Evolutionary conservation across 2,888 invertebrate genomes (phyloP), one percentile per base, ranked within the genome.

Genomic region (Cryptosula pallasiana): DNA sequence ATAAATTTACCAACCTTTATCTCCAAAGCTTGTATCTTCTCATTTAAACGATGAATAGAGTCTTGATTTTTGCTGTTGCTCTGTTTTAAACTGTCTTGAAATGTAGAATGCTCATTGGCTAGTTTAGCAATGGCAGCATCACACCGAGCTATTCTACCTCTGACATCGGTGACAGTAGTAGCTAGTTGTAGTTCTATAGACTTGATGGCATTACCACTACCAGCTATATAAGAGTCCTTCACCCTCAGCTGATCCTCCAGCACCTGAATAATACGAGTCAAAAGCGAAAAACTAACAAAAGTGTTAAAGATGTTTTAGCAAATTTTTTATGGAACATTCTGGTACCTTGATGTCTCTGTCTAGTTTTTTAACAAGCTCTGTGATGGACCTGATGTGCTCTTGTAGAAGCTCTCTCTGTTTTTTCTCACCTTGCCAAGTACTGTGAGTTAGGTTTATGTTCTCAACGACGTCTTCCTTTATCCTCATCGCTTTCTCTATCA

Each of bases 371-470:
- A 83, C 83, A 1, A 83, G 81, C 32, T 81, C 81, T 29, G 83
- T 83, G 72, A 84, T 83, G n/a, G 81, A 82, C 1, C 81, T 77
- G 35, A 84, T 82, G 73, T 84, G 84, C 72, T 84, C 84, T 75
- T 83, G 82, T 25, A 84, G 77, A 76, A 83, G 77, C 63, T 74
- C 76, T 23, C 83, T 72, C 2, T 81, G 80, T 57, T 79, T 79
- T 75, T 82, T 81, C 75, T 83, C 83, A 69, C 83, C 82, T 74
- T 83, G 81, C 83, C 83, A 83, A 1, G 83, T 81, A 1, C 83
- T 83, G 71, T 82, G 82, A 16, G 80, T 82, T 73, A 80, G 79
- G 72, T 81, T 82, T 71, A 83, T 77, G 76, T 80, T 83, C 69
- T 83, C 82, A 32, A 83, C 79, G 32, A 83, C 80, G 75, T 84